Evolutionary conservation across 2,888 invertebrate species (phyloP), one percentile per base, ranked within the genome.

Genomic region (Furcula furcula): DNA sequence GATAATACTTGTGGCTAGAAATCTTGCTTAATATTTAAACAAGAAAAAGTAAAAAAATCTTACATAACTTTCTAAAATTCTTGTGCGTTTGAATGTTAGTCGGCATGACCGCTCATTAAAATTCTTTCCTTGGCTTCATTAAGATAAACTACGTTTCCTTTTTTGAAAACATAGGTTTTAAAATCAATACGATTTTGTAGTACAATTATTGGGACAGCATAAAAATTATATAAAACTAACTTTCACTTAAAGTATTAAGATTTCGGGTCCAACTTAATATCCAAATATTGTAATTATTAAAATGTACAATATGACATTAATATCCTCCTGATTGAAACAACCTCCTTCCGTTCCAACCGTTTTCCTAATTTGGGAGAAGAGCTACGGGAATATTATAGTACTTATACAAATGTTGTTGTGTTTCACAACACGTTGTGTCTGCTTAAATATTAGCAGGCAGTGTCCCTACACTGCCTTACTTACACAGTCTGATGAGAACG

Each of bases 51-150:
- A 36, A 57, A 44, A 41, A 43, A 45, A 36, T 56, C 55, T 56
- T 56, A 58, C 51, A 36, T 56, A 56, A 56, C 58, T 57, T 56
- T 57, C 51, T 46, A 54, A 57, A 54, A 48, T 48, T 54, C 35
- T 51, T 46, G 35, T 37, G 42, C 36, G 31, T 40, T 54, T 38
- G 9, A 38, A 44, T 39, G 46, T 54, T 39, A 58, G 36, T 40
- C n/a, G 31, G 41, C 51, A 57, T 57, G 51, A 56, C 48, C 46
- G 33, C 35, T 51, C 55, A 57, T 51, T 57, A 45, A 43, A 41
- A 54, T 50, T 47, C 38, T 39, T n/a, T n/a, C n/a, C 10, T 47
- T 50, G 45, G 22, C 29, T 40, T 23, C 29, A n/a, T 29, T 29
- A 31, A 34, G 29, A 31, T 36, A 38, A 37, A 36, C 28, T 36